Percentiles rank a stretch among this genome's conserved stretches.
Conservation (phyloP, 2,113 vertebrate species). For the Cyprinus carpio region DNA sequence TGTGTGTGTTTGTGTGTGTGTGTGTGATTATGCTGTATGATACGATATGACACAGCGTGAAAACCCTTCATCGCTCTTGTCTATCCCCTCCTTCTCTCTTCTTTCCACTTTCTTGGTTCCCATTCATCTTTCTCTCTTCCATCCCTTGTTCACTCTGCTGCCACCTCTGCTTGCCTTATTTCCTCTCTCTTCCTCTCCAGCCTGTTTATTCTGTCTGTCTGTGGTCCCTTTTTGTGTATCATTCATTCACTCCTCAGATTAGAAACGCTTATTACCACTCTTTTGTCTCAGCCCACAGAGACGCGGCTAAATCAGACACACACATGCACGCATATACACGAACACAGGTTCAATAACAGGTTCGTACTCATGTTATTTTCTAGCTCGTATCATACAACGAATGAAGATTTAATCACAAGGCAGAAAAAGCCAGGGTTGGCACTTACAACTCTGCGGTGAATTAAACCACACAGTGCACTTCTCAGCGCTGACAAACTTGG, state of each 20-base stretch:
- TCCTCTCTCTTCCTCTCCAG: slow-evolving; percentile 7
- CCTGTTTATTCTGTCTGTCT: slow-evolving; percentile 42
- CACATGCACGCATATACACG: slow-evolving; percentile 50
- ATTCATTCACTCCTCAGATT: slow-evolving; percentile 79
- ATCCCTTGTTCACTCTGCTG: slow-evolving; percentile 5
- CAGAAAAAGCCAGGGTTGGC: background rate
- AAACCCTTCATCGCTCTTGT: slow-evolving; percentile 30
- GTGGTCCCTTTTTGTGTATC: slow-evolving; percentile 71
- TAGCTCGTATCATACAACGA: background rate
- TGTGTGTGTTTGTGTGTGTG: slow-evolving; percentile 27
- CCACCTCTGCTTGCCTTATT: background rate
- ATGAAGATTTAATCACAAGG: slow-evolving; percentile 10
- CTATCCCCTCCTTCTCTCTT: slow-evolving; percentile 7
- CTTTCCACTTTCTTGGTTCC: slow-evolving; percentile 9
- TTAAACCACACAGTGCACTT: slow-evolving; percentile 11
- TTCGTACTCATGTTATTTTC: background rate
- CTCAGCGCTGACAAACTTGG: slow-evolving; percentile 15
- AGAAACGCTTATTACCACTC: slow-evolving; percentile 75
- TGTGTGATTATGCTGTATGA: slow-evolving; percentile 34
- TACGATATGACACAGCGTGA: slow-evolving; percentile 33
- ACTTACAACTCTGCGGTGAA: background rate
- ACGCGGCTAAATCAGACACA: slow-evolving; percentile 57
- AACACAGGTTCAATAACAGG: slow-evolving; percentile 40
- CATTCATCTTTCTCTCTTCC: background rate
- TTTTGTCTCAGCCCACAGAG: slow-evolving; percentile 69